Evolutionary conservation across 1,140 invertebrate genomes (phyloP).

Genomic region (Panagrolaimus sp.): DNA sequence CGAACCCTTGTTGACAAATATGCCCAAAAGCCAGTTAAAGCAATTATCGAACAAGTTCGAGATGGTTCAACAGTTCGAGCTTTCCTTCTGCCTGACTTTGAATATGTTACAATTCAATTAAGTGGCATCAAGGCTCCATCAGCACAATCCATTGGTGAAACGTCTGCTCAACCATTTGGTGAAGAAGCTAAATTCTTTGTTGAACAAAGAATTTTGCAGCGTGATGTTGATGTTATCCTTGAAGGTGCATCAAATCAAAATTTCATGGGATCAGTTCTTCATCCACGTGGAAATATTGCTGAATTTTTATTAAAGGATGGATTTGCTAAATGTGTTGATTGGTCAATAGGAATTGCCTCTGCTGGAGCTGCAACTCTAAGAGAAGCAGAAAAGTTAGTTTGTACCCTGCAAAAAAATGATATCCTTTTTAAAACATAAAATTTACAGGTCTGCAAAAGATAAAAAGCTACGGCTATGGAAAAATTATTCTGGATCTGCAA

Average conservation of each 20-base stretch:
- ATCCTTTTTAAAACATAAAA: background rate
- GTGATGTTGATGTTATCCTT: slow-evolving; percentile 83
- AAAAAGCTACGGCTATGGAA: slow-evolving; percentile 80
- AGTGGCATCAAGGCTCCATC: slow-evolving; percentile 77
- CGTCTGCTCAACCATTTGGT: slow-evolving; percentile 68
- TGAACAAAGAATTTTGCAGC: slow-evolving; percentile 80
- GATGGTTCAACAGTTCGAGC: slow-evolving; percentile 88
- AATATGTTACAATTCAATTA: slow-evolving; percentile 84
- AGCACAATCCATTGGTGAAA: slow-evolving; percentile 69
- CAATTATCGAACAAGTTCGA: slow-evolving; percentile 59
- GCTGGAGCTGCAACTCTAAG: slow-evolving; percentile 75
- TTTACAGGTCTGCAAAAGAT: slow-evolving; percentile 73
- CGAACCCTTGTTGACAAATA: slow-evolving; percentile 75
- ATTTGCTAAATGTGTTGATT: slow-evolving; percentile 89
- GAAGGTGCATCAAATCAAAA: slow-evolving; percentile 82
- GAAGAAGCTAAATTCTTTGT: slow-evolving; percentile 83
- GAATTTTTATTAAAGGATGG: slow-evolving; percentile 82
- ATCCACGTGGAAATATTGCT: slow-evolving; percentile 90
- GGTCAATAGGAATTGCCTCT: slow-evolving; percentile 76
- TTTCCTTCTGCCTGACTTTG: slow-evolving; percentile 77
- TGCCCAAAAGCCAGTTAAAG: slow-evolving; percentile 71
- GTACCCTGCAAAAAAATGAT: slow-evolving; percentile 1
- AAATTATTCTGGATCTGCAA: slow-evolving; percentile 65
- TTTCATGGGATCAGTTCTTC: slow-evolving; percentile 85
- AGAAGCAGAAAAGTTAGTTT: slow-evolving; percentile 72